Percentiles rank a stretch among this genome's conserved stretches.
Conservation (phyloP, 2,113 vertebrate species). For the Hiodon tergisus region DNA sequence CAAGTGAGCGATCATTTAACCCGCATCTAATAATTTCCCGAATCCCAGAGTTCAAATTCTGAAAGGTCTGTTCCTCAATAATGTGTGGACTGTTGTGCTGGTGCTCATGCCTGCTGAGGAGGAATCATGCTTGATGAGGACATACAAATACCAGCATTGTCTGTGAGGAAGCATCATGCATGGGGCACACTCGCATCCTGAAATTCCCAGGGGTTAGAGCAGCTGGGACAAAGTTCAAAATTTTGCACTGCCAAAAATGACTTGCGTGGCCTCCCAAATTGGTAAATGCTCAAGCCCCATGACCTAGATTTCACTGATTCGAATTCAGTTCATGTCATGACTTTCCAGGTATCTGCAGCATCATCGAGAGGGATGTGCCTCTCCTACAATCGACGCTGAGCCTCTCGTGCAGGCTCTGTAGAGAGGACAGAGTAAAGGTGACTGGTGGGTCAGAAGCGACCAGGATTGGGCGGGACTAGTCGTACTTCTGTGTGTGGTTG, state of each 20-base stretch:
- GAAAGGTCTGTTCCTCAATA: slow-evolving; percentile 47
- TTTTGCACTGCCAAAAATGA: neutral
- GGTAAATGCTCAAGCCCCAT: too few relatives aligned
- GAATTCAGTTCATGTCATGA: too few relatives aligned
- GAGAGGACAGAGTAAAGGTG: too few relatives aligned
- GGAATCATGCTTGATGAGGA: slow-evolving; percentile 11
- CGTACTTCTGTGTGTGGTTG: too few relatives aligned
- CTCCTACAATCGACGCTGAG: too few relatives aligned
- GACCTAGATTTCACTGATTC: too few relatives aligned
- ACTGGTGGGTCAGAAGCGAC: too few relatives aligned
- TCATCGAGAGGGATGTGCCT: too few relatives aligned
- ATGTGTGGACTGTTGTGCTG: slow-evolving; percentile 48
- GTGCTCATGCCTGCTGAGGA: neutral
- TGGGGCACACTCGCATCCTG: slow-evolving; percentile 7
- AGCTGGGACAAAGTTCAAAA: slow-evolving; percentile 5
- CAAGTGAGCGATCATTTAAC: slow-evolving; percentile 20
- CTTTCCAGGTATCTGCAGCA: too few relatives aligned
- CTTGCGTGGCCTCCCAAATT: neutral
- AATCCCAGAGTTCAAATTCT: slow-evolving; percentile 31
- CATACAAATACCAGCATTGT: slow-evolving; percentile 42
- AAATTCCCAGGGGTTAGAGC: slow-evolving; percentile 6
- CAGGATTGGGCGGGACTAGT: too few relatives aligned
- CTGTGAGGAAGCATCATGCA: slow-evolving; percentile 9
- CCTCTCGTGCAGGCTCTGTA: too few relatives aligned
- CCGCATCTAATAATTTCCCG: slow-evolving; percentile 28